These are phyloP conservation scores for Drosophila nebulosa DNA, from an alignment of 1,140 invertebrate genomes.

Conservation along the genomic window DNA sequence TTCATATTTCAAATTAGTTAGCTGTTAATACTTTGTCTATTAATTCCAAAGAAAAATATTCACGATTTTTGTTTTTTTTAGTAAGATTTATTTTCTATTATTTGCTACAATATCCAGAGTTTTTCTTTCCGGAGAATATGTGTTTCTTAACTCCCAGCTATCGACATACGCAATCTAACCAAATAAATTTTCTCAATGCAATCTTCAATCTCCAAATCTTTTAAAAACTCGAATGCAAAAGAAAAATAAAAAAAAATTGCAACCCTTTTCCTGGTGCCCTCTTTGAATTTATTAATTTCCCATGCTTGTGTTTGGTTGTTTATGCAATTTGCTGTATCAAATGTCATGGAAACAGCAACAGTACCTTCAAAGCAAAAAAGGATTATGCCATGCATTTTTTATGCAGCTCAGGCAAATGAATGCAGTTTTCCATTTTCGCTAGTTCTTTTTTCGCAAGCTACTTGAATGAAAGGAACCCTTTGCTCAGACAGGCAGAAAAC, in stretches of 20 bases:
- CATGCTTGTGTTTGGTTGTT: constrained; percentile 50
- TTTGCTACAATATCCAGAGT: too few species aligned
- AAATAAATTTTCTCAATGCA: constrained; percentile 26
- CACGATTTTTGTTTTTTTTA: neutral
- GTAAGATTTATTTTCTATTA: neutral
- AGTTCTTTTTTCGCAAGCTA: constrained; percentile 2
- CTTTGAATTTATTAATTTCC: constrained; percentile 70
- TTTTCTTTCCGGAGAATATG: neutral
- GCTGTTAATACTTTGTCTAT: too few species aligned
- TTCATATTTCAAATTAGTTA: too few species aligned
- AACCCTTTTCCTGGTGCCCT: constrained; percentile 38
- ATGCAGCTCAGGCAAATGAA: constrained; percentile 34
- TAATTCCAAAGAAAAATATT: too few species aligned
- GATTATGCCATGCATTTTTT: constrained; percentile 43
- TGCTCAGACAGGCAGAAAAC: constrained; percentile 68
- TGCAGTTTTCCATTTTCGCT: constrained; percentile 34
- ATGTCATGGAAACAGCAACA: constrained; percentile 58
- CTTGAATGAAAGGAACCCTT: constrained; percentile 39
- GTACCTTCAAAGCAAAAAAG: constrained; percentile 20
- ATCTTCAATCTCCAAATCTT: constrained; percentile 16
- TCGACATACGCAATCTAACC: constrained; percentile 18
- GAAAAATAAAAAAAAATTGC: constrained; percentile 6
- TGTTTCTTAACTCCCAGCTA: neutral
- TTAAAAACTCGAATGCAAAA: neutral
- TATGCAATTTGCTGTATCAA: constrained; percentile 74